Conservation (phyloP, 2,797 vertebrate genomes). For the Sciaenops ocellatus region DNA sequence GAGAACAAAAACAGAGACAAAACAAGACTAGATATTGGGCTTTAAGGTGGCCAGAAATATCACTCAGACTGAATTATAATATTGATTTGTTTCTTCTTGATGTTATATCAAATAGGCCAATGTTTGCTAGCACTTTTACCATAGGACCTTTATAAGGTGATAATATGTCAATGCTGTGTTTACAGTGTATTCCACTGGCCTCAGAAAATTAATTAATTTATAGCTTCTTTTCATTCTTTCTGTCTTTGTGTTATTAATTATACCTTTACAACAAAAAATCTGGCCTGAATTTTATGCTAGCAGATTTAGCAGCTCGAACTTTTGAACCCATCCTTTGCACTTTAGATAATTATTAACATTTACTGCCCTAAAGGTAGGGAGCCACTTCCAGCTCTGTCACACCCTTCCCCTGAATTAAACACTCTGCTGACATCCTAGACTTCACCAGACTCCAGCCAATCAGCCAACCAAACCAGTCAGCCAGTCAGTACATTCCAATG, state of each 20-base stretch:
- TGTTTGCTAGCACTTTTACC: not conserved
- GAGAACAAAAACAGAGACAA: not conserved
- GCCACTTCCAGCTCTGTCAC: slow-evolving; percentile 1
- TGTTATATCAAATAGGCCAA: not conserved
- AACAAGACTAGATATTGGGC: not conserved
- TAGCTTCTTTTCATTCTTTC: too few relatives aligned
- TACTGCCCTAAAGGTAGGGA: not conserved
- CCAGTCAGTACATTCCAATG: slow-evolving; percentile 57
- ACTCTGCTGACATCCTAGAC: slow-evolving; percentile 32
- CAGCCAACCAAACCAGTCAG: slow-evolving; percentile 33
- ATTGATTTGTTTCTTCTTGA: not conserved
- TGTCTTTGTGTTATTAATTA: not conserved
- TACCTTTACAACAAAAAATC: not conserved
- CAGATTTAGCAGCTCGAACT: not conserved
- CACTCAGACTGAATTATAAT: not conserved
- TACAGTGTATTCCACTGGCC: too few relatives aligned
- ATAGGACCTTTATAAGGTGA: not conserved
- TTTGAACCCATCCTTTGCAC: too few relatives aligned
- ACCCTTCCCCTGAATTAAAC: slow-evolving; percentile 9
- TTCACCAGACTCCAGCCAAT: slow-evolving; percentile 39
- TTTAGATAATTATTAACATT: too few relatives aligned
- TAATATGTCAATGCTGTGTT: too few relatives aligned
- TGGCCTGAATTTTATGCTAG: not conserved
- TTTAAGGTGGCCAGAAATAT: too few relatives aligned
- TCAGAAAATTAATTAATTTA: too few relatives aligned